A percentile compares a stretch with the other conserved stretches of the same genome.
phyloP scores from a whole-genome alignment of 2,797 vertebrate species.

The Cryptoprocta ferox region DNA sequence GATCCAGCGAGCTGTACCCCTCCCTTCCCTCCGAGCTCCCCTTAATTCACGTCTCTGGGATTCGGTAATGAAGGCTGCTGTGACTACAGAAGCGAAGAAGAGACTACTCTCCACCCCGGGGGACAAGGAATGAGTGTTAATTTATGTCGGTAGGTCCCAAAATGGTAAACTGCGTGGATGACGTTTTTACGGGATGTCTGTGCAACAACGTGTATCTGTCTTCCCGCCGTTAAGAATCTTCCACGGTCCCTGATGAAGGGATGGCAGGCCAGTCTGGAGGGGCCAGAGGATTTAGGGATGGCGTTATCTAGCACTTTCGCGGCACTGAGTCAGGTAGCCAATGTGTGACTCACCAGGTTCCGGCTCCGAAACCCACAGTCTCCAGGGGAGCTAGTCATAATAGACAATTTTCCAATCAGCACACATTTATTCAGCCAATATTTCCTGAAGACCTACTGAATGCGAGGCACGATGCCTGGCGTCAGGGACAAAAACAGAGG shows the following conservation, averaged over 20 bases:
- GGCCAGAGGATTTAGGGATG: neutral
- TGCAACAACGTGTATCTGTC: neutral
- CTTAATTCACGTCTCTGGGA: slow-evolving; percentile 77
- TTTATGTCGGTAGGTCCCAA: neutral
- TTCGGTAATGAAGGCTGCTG: slow-evolving; percentile 56
- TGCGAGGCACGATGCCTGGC: neutral
- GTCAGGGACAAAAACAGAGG: neutral
- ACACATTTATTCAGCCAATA: slow-evolving; percentile 41
- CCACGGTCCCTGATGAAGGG: neutral
- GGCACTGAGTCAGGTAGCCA: neutral
- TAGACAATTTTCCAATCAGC: slow-evolving; percentile 27
- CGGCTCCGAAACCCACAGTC: neutral
- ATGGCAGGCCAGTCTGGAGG: neutral
- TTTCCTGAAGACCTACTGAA: slow-evolving; percentile 69
- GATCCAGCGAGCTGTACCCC: slow-evolving; percentile 15
- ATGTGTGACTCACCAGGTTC: neutral
- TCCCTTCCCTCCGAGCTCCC: slow-evolving; percentile 69
- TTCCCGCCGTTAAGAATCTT: neutral
- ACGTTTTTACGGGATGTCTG: neutral
- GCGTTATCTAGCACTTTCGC: neutral
- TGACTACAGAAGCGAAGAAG: neutral
- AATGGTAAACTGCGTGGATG: neutral
- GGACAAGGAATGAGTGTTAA: neutral
- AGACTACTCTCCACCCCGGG: neutral
- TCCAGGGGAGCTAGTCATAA: neutral